Base-by-base conservation (phyloP, 2,888 invertebrate genomes). In the Chymomyza procnemis region DNA sequence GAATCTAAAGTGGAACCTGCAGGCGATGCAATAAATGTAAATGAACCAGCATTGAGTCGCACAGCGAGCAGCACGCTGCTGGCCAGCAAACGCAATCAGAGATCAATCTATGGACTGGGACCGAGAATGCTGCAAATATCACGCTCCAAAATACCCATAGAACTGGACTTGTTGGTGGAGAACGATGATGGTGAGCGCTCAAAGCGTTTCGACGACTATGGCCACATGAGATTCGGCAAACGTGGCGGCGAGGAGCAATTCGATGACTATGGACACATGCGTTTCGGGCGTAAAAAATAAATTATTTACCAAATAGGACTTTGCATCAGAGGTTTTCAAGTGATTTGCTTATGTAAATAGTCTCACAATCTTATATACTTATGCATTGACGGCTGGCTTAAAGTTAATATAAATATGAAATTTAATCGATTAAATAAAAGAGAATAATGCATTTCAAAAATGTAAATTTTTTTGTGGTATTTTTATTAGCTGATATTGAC, bases 191-290 rank as follows among this genome's bases (percentile, higher is more conserved):
- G 71, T 12, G 88, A 86, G n/a, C 79, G 88, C 14, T 66, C 82
- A 5, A 95, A 85, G 90, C 94, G 88, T 75, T 95, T 94, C 75
- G 95, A 95, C 78, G 95, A 95, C 88, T 95, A 95, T 79, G 95
- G 95, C 0, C 95, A 95, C 79, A 92, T 95, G 91, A 90, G 93
- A 78, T 93, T 93, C 80, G 93, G 93, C 3, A 93, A 93, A 78
- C 92, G 94, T 1, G 89, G 89, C 12, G 90, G 88, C 0, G 94
- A 94, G 48, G 94, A 94, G 68, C 92, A 93, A 19, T 95, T 94
- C 76, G 95, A 95, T 75, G 95, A 95, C 87, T 95, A 95, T 78
- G 95, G 95, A 1, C 95, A 95, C 80, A 92, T 95, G 91, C 91
- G 95, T 71, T 95, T 95, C 81, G 95, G 95, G 9, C 76, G 86